Base-by-base conservation (phyloP, 2,888 invertebrate species). In the Cheilosia vernalis region DNA sequence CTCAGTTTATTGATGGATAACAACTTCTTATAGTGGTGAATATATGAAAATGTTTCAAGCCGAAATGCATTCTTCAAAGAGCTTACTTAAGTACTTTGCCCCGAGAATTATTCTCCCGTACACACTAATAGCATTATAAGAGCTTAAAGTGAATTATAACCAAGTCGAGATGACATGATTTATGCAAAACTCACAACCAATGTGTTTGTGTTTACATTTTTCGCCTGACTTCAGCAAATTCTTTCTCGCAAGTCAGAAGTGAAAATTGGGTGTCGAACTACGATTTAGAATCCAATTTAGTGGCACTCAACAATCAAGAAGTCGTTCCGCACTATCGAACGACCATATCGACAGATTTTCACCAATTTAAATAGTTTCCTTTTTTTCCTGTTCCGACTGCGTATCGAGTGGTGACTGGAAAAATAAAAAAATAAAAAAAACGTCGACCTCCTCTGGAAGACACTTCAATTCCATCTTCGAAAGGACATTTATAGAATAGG, bases 281-380 rank as follows among this genome's bases (percentile, higher is more conserved):
- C 9, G 17, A 47, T 47, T 47, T 61, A 44, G n/a, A 44, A 61
- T 44, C 24, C 60, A 60, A 42, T 60, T 60, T 42, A n/a, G 10
- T 3, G 3, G 30, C 24, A 40, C 19, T 58, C 40, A 58, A 40
- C 21, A 40, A 42, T 13, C 17, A n/a, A 7, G 21, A 24, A 19
- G 4, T 13, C 1, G 10, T 17, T 2, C 9, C 19, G 19, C 6
- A 47, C 9, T 19, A 9, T 37, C 30, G 10, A 47, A 17, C 9
- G 7, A 0, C 17, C 27, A 19, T 55, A 55, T 33, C n/a, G 33
- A 55, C 47, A n/a, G 17, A 10, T 40, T 42, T 60, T 24, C 4
- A 7, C 30, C 58, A 40, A 40, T 58, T 61, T 61, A 61, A 61
- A 24, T 27, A 44, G 42, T 60, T 60, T 27, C 2, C 24, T 24